Percentiles rank a stretch among this genome's conserved stretches.
Conservation (phyloP, 2,797 vertebrate species). For the Oophaga sylvatica region DNA sequence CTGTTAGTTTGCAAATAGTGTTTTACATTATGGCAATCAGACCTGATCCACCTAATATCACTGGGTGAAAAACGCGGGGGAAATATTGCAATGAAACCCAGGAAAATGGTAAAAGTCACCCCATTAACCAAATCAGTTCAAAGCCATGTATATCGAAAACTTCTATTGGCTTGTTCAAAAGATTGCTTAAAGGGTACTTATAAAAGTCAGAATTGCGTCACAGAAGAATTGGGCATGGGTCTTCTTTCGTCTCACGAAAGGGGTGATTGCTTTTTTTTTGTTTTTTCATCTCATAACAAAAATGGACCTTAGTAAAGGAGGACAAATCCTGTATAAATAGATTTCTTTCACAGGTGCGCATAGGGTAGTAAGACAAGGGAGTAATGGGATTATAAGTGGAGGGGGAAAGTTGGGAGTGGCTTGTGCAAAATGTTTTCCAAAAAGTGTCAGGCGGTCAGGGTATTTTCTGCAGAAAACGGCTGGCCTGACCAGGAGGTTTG, state of each 20-base stretch:
- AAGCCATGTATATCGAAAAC: not conserved
- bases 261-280: not conserved
- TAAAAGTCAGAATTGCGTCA: not conserved
- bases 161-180: conserved; percentile 5
- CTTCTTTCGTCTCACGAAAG: not conserved
- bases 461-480: conserved; percentile 66
- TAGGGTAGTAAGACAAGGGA: conserved; percentile 25
- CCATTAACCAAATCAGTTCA: conserved; percentile 12
- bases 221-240: not conserved
- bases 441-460: conserved; percentile 75
- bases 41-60: not conserved
- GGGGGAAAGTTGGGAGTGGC: conserved; percentile 27
- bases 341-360: conserved; percentile 21
- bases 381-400: conserved; percentile 22
- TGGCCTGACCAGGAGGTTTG: conserved; percentile 63
- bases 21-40: not conserved
- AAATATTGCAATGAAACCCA: conserved; percentile 58
- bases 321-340: conserved; percentile 28
- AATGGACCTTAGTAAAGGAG: conserved; percentile 26
- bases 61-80: not conserved
- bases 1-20: not conserved
- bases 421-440: conserved; percentile 84
- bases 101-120: conserved; percentile 14
- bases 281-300: conserved; percentile 7
- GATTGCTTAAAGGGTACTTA: not conserved